Base-by-base conservation (phyloP, 2,113 vertebrate genomes). In the Prolemur simus region DNA sequence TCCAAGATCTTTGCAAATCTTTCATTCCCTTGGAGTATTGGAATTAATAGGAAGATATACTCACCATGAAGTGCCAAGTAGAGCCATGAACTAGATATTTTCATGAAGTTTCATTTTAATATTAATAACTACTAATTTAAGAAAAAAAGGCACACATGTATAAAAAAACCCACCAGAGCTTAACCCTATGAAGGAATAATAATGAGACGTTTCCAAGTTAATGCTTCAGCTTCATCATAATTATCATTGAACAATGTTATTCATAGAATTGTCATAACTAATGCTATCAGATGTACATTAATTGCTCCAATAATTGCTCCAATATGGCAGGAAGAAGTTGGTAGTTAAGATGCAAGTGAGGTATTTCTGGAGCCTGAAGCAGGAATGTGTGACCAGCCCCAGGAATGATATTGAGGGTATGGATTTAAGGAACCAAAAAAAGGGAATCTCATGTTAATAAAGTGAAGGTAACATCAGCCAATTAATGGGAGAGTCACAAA, bases 91-190 rank as follows among this genome's bases (percentile, higher is more conserved):
- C 18, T 39, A 94, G 12, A 64, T 73, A 15, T 74, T 90, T 56
- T 56, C 42, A 63, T 84, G 37, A 89, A 87, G 63, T 84, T 92
- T 64, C 56, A 45, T 84, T 90, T 84, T 87, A 32, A 54, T 87
- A 71, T 84, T 89, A 32, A 54, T 87, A 71, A n/a, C 60, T 94
- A 86, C 34, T 83, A 64, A 77, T 64, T 91, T 39, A 89, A 86
- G 87, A 63, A 64, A 91, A 84, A 78, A 64, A 25, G 13, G 25
- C 8, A 63, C 11, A 12, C n/a, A 76, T 68, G 49, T 11, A 78
- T 29, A 45, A 3, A 64, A 78, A 32, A 63, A 29, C 27, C 5
- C 4, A 54, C 25, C 29, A 89, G 23, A 10, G 21, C 34, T 63
- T 8, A 95, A 66, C 6, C 34, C 56, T 71, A 14, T 21, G 32